Conservation (phyloP, 2,113 vertebrate genomes). For the Rousettus leschenaultii region DNA sequence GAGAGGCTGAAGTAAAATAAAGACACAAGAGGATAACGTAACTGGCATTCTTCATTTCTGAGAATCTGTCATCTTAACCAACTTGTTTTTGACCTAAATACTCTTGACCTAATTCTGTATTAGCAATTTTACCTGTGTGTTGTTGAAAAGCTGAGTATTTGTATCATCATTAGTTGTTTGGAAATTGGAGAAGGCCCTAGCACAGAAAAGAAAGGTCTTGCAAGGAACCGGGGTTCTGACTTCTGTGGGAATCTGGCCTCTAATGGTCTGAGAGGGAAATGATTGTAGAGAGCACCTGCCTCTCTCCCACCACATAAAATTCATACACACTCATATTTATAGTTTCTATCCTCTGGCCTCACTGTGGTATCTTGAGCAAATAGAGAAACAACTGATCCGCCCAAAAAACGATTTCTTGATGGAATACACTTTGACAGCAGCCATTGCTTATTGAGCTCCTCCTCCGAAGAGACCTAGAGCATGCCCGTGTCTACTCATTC, state of each 20-base stretch:
- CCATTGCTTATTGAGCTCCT: not conserved
- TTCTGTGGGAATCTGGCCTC: not conserved
- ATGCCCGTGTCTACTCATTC: not conserved
- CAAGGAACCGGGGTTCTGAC: not conserved
- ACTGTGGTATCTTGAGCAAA: not conserved
- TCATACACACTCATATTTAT: not conserved
- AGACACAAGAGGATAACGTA: not conserved
- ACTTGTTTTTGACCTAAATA: not conserved
- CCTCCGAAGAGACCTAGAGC: not conserved
- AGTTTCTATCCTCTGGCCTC: not conserved
- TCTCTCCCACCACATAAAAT: not conserved
- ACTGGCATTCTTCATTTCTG: not conserved
- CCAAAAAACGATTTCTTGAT: not conserved
- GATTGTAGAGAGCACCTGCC: not conserved
- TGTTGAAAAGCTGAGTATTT: not conserved
- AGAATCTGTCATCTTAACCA: not conserved
- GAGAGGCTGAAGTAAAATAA: not conserved
- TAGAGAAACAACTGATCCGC: not conserved
- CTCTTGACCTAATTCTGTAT: not conserved
- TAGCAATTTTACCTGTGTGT: not conserved
- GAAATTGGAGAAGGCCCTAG: not conserved
- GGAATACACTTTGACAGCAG: not conserved
- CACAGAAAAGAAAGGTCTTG: not conserved
- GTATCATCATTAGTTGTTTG: not conserved
- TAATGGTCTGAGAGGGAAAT: not conserved